Base-by-base conservation (phyloP, 2,113 vertebrate species). In the Catharus fuscescens region DNA sequence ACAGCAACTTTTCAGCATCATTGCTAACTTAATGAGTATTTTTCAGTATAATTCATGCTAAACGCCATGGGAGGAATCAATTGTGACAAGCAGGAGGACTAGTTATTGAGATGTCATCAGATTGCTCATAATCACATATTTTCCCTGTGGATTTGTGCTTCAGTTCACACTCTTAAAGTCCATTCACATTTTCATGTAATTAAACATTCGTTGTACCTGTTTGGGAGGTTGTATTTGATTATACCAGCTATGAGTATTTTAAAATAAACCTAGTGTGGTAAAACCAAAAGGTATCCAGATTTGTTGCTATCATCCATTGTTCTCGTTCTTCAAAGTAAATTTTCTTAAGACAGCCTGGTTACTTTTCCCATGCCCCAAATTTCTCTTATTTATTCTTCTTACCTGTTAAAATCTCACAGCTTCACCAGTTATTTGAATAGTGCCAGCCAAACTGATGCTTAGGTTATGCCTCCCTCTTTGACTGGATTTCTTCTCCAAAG, bases 371-470 rank as follows among this genome's bases (percentile, higher is more conserved):
- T 71, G n/a, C 8, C 26, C 24, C 36, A 71, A 0, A 57, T 72
- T 85, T 85, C 14, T 74, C 24, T 47, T 81, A 8, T 38, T 66
- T 88, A 17, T 72, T 62, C 13, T 91, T 19, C 12, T 91, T 21
- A 71, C 14, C 10, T 62, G 4, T 40, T 26, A 53, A 36, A 86
- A 80, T 42, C 18, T 7, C 36, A 40, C 15, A 72, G 14, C 15
- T 80, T 65, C 7, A 25, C 4, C 5, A 4, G 7, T 56, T 47
- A 24, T 59, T 66, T 60, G 14, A 80, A 17, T 59, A 52, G 8
- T 59, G 16, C 13, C 56, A 84, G 1, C 20, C 0, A 4, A 2
- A 4, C 8, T 18, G 5, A 18, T 53, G 8, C 11, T 62, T 42
- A 50, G 21, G 9, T 78, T 21, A 15, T 40, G 9, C 19, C 9